Base-by-base conservation (phyloP, 2,113 vertebrate genomes). In the Romanogobio albipinnatus region DNA sequence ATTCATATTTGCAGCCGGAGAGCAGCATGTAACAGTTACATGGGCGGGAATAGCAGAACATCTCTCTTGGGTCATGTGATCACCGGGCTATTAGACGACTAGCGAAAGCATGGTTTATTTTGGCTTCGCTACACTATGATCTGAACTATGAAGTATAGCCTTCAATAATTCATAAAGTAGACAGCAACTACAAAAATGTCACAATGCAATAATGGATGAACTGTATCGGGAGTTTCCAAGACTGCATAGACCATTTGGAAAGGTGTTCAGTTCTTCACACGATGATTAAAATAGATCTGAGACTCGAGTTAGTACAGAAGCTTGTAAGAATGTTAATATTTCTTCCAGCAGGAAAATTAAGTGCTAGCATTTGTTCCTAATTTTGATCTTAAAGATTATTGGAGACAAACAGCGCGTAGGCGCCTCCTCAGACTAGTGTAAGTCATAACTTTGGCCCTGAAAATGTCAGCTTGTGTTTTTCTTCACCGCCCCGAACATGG, bases 321-420 rank as follows among this genome's bases (percentile, higher is more conserved):
- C 70, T 10, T 85, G 79, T 64, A 47, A 43, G 77, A 73, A 81
- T 9, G 22, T 49, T 53, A 8, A 49, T 49, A 76, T 74, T 85
- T 85, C 71, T 36, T 61, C 51, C 66, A 56, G 47, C 26, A 43
- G 24, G 51, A 81, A 71, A 58, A 84, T 78, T 51, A 49, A 53
- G 86, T 9, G 83, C 79, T 85, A 82, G 73, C 83, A 85, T 75
- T 87, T 74, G 80, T 58, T 87, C 79, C 84, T 71, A 26, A 82
- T 82, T 64, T 53, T 51, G 84, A 81, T 17, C 59, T 11, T 74
- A 68, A 47, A 79, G 84, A 76, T 75, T 29, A 80, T 71, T 13
- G 9, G 36, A 82, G 83, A 78, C 9, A 9, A 56, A 78, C 61
- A 24, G 76, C n/a, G 71, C 49, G 53, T 77, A 64, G 82, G 78